Evolutionary conservation across 2,113 vertebrate genomes (phyloP), one percentile per base, ranked within the genome.

Genomic region (Caretta caretta): DNA sequence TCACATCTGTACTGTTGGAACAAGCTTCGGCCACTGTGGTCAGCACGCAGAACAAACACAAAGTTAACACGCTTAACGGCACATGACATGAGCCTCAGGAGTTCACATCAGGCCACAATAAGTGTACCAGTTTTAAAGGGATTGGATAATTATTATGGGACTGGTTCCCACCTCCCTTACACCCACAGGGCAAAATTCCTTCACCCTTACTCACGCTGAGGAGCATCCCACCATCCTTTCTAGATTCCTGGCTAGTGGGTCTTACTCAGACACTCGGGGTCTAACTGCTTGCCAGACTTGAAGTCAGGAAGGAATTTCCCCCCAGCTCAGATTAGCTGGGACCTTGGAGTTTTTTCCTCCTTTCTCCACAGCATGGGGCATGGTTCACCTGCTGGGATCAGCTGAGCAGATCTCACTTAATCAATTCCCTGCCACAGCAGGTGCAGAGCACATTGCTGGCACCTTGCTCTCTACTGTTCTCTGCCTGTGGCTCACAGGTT

Each of bases 11-110:
- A 31, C 3, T n/a, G 5, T 24, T 78, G 35, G 51, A 57, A n/a
- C 14, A 86, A 85, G 46, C 49, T 8, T 65, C 65, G n/a, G 1
- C 46, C 50, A 35, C 69, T 87, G 82, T 76, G 22, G 46, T 20
- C 31, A 88, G 10, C 38, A 14, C 4, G 42, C 3, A 0, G 69
- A 53, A 69, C 2, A 62, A 38, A 69, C 76, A 25, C 95, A 88
- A 75, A 90, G 69, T 94, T 96, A 96, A 94, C 83, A 89, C 93
- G 42, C 80, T 94, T 94, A 94, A 94, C 87, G 95, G 90, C 91
- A 75, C 51, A 69, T 11, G 8, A 53, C 59, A 25, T 2, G 0
- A 82, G 38, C 90, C 86, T 93, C 94, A 94, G 54, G 87, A 90
- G 88, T 95, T 96, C 92, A 92, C 42, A 90, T 93, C 88, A 88